Percentiles rank a stretch among this genome's conserved stretches.
Evolutionary conservation across 2,113 vertebrate genomes (phyloP).

Genomic region (Chlorocebus sabaeus): DNA sequence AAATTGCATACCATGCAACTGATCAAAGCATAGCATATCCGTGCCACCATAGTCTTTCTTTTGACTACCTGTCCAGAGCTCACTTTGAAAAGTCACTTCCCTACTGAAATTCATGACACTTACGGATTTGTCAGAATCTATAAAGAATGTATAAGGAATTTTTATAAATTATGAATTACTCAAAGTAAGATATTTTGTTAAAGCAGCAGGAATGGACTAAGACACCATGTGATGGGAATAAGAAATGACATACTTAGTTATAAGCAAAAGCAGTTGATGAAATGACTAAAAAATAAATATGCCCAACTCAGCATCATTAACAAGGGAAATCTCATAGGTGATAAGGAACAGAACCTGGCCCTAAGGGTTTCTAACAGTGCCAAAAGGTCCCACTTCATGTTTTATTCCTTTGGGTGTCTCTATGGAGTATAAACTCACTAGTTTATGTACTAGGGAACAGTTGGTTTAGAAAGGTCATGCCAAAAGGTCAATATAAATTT

Average conservation of each 20-base stretch:
- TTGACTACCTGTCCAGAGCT: neutral
- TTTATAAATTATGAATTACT: no score
- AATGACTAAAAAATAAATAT: neutral
- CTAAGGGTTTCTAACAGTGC: neutral
- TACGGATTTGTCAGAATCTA: neutral
- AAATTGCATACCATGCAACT: neutral
- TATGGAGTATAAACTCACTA: neutral
- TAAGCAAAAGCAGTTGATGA: neutral
- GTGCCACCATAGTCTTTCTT: neutral
- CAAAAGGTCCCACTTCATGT: neutral
- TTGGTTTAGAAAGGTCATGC: neutral
- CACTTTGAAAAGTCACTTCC: conserved; percentile 39
- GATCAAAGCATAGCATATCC: neutral
- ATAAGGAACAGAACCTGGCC: neutral
- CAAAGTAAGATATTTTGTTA: neutral
- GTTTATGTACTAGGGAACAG: neutral
- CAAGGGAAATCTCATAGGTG: neutral
- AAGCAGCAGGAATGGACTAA: neutral
- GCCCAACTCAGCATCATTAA: neutral
- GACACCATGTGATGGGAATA: neutral
- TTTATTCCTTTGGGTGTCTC: neutral
- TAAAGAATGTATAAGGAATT: no score
- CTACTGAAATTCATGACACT: conserved; percentile 30
- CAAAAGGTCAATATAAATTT: neutral
- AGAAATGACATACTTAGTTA: neutral